Base-by-base conservation (phyloP, 2,797 vertebrate genomes). In the Danio choprae region DNA sequence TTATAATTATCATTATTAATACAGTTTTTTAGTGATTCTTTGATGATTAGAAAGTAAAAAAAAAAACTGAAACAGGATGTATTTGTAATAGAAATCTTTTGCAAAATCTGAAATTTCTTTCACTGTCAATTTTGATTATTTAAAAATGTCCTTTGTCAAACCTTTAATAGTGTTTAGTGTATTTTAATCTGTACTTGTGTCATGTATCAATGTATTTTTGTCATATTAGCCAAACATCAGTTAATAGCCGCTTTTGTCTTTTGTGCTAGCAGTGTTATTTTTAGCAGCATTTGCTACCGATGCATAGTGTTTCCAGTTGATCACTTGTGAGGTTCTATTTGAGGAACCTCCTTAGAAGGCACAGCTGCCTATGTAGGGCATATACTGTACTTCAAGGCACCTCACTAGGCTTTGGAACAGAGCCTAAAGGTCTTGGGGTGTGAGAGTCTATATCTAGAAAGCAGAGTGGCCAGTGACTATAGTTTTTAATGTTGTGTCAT, bases 301-400 rank as follows among this genome's bases (percentile, higher is more conserved):
- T 22, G 63, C 63, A 46, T 7, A 65, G 1, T 18, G 5, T 69
- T 69, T 53, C 29, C 38, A 8, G 53, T 53, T 10, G 29, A 53
- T 69, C 29, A 69, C 48, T 22, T 15, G 12, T 18, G 29, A 69
- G 67, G 1, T 69, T 69, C 29, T 0, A n/a, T 69, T 69, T 69
- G 10, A 69, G 44, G 29, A 69, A 18, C 9, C 40, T 51, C 29
- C 29, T 69, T 51, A 40, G 29, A 51, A 69, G 16, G 10, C 10
- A 11, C 48, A 53, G 10, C 67, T 69, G 44, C 7, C 20, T 69
- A 38, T 68, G 13, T 38, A 69, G 15, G 29, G 29, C 6, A 38
- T 10, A 40, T 12, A 3, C 65, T 36, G 29, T 29, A 29, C 29
- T 29, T 36, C 22, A 59, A 59, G 22, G 11, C 22, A n/a, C 15